Conservation (phyloP, 2,797 vertebrate species). For the Columba guinea region DNA sequence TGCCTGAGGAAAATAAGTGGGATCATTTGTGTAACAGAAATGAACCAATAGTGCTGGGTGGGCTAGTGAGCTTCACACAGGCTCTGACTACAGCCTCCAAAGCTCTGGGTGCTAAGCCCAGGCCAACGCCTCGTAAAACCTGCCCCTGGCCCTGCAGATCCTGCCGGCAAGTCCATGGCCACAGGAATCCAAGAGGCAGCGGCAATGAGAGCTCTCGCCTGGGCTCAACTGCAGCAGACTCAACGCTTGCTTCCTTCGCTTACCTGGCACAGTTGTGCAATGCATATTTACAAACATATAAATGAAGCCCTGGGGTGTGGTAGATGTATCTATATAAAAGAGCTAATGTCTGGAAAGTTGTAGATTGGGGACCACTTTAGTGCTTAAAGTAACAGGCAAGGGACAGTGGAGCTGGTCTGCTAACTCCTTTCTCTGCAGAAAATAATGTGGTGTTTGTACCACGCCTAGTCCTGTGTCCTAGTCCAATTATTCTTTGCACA, state of each 20-base stretch:
- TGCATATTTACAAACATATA: background rate
- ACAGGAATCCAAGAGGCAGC: background rate
- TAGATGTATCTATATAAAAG: background rate
- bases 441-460: background rate
- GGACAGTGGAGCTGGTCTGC: background rate
- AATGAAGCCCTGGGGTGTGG: background rate
- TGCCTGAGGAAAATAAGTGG: background rate
- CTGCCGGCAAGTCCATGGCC: background rate
- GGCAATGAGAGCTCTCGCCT: accelerated
- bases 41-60: background rate
- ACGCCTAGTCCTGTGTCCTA: background rate
- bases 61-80: background rate
- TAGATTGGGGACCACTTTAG: background rate
- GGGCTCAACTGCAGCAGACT: background rate
- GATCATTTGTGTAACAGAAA: background rate
- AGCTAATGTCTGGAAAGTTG: background rate
- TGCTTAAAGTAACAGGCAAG: background rate
- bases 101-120: background rate
- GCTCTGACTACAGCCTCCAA: background rate
- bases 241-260: background rate
- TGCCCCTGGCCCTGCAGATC: background rate
- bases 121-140: background rate
- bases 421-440: background rate
- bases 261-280: background rate
- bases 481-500: background rate